These are phyloP conservation scores for Loxodonta africana DNA, from an alignment of 2,113 vertebrate species.

Conservation along the genomic window DNA sequence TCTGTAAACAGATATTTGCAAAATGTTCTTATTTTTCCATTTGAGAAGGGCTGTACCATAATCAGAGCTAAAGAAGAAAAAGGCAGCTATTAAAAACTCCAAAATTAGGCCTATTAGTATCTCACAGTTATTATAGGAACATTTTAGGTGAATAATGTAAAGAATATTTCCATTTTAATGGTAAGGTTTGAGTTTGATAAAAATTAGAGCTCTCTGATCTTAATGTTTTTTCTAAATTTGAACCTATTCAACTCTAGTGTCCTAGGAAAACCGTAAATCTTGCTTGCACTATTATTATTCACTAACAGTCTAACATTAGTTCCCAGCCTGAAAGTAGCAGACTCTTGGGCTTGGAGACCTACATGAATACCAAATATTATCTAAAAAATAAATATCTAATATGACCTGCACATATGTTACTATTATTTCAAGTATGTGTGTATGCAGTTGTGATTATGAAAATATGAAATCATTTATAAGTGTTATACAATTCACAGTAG, in stretches of 20 bases:
- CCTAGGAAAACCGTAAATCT: neutral
- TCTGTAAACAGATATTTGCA: neutral
- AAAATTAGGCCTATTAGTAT: neutral
- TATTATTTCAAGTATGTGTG: neutral
- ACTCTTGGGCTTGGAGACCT: neutral
- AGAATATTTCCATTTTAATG: neutral
- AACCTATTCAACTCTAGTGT: constrained; percentile 1
- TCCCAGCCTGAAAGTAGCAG: neutral
- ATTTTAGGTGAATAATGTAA: neutral
- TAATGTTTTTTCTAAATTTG: neutral
- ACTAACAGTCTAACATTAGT: neutral
- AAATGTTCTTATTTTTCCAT: neutral
- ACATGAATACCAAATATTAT: neutral
- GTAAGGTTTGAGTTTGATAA: neutral
- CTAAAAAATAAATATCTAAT: neutral
- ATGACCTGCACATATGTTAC: neutral
- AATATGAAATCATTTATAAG: neutral
- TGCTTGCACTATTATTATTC: neutral
- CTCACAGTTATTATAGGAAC: neutral
- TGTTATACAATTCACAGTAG: neutral
- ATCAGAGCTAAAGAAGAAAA: neutral
- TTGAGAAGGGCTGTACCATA: neutral
- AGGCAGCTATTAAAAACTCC: neutral
- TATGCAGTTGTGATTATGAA: neutral
- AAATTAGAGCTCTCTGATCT: neutral